These are phyloP conservation scores for Andrena dorsata DNA, from an alignment of 2,888 invertebrate genomes.

Conservation along the genomic window DNA sequence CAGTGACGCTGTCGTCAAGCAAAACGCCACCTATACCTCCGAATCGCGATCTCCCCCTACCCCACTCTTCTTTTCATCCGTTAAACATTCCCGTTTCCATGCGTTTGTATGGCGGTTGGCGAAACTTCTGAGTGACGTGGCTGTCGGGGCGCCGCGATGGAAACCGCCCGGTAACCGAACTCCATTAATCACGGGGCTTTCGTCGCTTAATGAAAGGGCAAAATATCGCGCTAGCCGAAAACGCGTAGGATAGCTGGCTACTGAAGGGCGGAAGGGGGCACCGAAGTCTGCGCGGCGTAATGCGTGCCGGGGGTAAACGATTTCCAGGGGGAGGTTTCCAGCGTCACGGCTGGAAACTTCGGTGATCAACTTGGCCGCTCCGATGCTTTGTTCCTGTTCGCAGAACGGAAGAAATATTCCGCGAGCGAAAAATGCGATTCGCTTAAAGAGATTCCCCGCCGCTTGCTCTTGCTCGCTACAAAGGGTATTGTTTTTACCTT, in stretches of 20 bases:
- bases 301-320: constrained; percentile 3
- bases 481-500: constrained; percentile 36
- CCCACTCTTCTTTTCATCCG: constrained; percentile 31
- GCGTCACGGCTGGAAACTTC: constrained; percentile 8
- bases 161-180: constrained; percentile 72
- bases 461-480: constrained; percentile 7
- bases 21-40: constrained; percentile 16
- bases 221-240: constrained; percentile 70
- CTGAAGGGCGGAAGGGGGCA: constrained; percentile 31
- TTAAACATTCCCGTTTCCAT: constrained; percentile 62
- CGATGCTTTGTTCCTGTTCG: constrained; percentile 32
- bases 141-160: constrained; percentile 65
- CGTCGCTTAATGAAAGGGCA: constrained; percentile 74
- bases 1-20: background rate
- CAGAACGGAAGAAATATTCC: constrained; percentile 31
- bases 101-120: constrained; percentile 61
- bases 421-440: constrained; percentile 39
- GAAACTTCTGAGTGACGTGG: constrained; percentile 65
- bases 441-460: constrained; percentile 34
- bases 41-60: constrained; percentile 34
- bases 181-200: constrained; percentile 74
- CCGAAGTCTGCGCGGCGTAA: constrained; percentile 3
- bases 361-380: constrained; percentile 22
- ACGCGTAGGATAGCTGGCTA: constrained; percentile 34
- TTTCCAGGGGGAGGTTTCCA: constrained; percentile 23